Conservation (phyloP, 2,888 invertebrate genomes). For the Germaria angustata region DNA sequence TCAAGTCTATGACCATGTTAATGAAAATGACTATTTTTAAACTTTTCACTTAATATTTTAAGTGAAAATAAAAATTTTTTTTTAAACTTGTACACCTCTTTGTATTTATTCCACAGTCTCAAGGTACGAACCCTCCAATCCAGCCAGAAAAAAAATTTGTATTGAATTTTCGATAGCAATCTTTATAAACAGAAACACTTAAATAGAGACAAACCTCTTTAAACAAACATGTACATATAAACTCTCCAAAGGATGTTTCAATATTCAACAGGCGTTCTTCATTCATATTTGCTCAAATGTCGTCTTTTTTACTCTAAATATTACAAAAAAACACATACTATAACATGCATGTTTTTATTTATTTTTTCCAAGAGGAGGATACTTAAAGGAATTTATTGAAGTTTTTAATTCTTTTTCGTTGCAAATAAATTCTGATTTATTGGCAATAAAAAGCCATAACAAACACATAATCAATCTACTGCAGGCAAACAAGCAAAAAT, state of each 20-base stretch:
- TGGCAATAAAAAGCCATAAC: constrained; percentile 77
- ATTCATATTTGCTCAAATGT: constrained; percentile 62
- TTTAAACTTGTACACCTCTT: too few species aligned
- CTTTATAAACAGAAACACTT: constrained; percentile 7
- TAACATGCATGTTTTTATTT: neutral
- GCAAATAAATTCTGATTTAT: constrained; percentile 81
- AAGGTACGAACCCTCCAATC: neutral
- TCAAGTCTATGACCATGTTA: too few species aligned
- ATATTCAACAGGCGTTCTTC: constrained; percentile 73
- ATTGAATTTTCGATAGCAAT: neutral
- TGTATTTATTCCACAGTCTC: constrained; percentile 34
- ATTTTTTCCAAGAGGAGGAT: constrained; percentile 64
- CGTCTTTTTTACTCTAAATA: constrained; percentile 57
- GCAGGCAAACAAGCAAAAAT: constrained; percentile 14
- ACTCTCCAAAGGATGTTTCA: constrained; percentile 56
- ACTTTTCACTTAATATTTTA: too few species aligned
- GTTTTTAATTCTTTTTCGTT: constrained; percentile 80
- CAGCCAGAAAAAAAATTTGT: too few species aligned
- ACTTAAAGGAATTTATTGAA: constrained; percentile 80
- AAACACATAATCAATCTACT: constrained; percentile 62
- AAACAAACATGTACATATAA: neutral
- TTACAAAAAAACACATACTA: constrained; percentile 3
- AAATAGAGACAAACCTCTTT: constrained; percentile 1
- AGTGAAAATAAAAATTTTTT: too few species aligned
- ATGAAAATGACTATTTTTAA: too few species aligned